A percentile compares a stretch with the other conserved stretches of the same genome.
phyloP scores from a whole-genome alignment of 2,888 invertebrate genomes.

The Lordiphosa andalusiaca region DNA sequence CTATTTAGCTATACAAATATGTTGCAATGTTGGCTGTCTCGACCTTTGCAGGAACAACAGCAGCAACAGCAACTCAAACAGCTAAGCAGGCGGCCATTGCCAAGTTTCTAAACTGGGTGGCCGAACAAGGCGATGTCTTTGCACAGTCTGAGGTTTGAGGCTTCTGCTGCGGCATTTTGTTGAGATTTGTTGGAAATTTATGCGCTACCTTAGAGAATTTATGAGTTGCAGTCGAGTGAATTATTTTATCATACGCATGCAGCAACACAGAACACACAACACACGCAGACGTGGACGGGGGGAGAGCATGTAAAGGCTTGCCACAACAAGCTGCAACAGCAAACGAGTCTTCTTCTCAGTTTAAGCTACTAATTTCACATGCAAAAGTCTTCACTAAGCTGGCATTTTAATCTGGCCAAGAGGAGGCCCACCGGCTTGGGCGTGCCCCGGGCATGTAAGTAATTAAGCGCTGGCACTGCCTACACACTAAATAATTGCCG shows the following conservation, averaged over 20 bases:
- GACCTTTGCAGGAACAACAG: conserved; percentile 16
- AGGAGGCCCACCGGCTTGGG: conserved; percentile 35
- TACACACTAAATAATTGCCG: conserved; percentile 68
- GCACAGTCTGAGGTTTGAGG: conserved; percentile 55
- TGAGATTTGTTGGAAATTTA: conserved; percentile 72
- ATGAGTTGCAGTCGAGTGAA: conserved; percentile 76
- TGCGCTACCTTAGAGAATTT: conserved; percentile 75
- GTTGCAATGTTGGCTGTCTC: conserved; percentile 38
- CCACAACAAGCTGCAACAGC: conserved; percentile 62
- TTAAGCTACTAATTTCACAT: conserved; percentile 75
- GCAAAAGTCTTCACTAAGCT: conserved; percentile 75
- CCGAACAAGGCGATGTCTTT: background rate
- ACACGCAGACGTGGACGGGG: conserved; percentile 14
- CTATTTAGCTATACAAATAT: conserved; percentile 50
- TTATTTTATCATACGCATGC: conserved; percentile 76
- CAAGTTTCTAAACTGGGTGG: conserved; percentile 20
- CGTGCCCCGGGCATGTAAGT: conserved; percentile 59
- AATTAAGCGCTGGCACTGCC: conserved; percentile 68
- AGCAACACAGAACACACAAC: conserved; percentile 52
- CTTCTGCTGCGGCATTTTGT: conserved; percentile 72
- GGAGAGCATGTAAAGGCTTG: conserved; percentile 43
- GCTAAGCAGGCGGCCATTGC: conserved; percentile 31
- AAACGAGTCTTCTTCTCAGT: conserved; percentile 27
- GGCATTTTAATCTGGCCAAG: conserved; percentile 73
- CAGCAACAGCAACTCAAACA: conserved; percentile 11